These are phyloP conservation scores for Microcaecilia unicolor DNA, from an alignment of 2,797 vertebrate species.

Conservation along the genomic window DNA sequence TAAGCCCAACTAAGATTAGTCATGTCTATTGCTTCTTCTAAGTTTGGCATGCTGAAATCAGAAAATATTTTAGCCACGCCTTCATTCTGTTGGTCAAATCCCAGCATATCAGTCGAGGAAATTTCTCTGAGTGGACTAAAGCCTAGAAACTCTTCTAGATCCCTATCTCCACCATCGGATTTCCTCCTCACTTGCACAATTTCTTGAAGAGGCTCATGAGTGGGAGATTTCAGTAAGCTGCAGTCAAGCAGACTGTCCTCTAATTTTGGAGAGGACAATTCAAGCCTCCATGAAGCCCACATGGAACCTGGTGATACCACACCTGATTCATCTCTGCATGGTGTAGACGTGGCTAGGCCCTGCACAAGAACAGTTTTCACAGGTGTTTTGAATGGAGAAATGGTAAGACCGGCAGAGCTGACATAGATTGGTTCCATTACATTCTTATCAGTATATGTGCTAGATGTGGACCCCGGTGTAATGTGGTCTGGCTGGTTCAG, in stretches of 20 bases:
- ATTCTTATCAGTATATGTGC: no score
- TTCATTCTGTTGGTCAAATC: fast-evolving
- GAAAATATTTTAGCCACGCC: neutral
- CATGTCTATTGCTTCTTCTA: fast-evolving
- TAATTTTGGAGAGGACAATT: neutral
- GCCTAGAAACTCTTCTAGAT: neutral
- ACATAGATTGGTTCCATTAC: no score
- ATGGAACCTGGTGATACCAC: neutral
- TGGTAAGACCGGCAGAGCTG: neutral
- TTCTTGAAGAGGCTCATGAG: fast-evolving
- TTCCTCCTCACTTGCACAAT: fast-evolving
- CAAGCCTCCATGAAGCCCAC: neutral
- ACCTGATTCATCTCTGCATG: neutral
- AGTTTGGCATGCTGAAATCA: fast-evolving
- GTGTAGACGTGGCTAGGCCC: neutral
- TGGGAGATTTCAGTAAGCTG: neutral
- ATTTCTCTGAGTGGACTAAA: neutral
- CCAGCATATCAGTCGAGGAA: fast-evolving
- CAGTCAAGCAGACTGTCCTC: neutral
- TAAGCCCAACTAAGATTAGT: neutral
- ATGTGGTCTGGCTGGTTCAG: neutral
- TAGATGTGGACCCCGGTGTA: neutral
- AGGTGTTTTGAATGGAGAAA: neutral
- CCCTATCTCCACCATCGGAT: neutral
- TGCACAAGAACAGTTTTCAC: no score